Base-by-base conservation (phyloP, 2,888 invertebrate species). In the Clostera curtula region DNA sequence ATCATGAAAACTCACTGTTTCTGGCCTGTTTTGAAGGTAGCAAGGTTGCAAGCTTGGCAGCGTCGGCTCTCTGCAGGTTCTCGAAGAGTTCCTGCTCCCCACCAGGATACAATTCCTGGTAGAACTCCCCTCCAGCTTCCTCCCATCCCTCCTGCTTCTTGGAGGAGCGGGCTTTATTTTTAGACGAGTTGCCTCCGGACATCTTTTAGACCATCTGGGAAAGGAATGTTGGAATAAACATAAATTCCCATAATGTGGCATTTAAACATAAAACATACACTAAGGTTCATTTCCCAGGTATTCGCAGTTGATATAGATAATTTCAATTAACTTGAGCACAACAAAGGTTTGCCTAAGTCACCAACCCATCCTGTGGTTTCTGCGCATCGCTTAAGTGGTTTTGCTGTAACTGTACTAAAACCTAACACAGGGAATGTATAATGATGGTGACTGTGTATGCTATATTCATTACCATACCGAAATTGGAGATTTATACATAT, bases 111-210 rank as follows among this genome's bases (percentile, higher is more conserved):
- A 91, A 86, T 69, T 93, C 93, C 67, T 93, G 93, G 72, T 93
- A 93, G 76, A 93, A 93, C 76, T 93, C 93, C 2, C 88, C 89
- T 0, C 92, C 93, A 3, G 93, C 93, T 57, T 93, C 93, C 75
- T 93, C 93, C 93, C 93, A 93, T 7, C 93, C 82, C 26, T 74
- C 74, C 32, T 74, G 71, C 29, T 70, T 60, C 47, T 67, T 71
- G 10, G 71, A 59, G 29, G 46, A 57, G 26, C 74, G 69, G 23
- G 64, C 53, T 36, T 74, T 75, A 49, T 70, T 67, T 54, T 76
- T 80, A 1, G 67, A 63, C 1, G 72, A 69, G 40, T 79, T 80
- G 15, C 82, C 75, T 2, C 82, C 82, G 4, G 83, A 83, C 83
- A 83, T 83, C 13, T 26, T 58, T 65, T 45, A 74, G 34, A 54